Conservation (phyloP, 2,888 invertebrate species). For the Pedicia rivosa region DNA sequence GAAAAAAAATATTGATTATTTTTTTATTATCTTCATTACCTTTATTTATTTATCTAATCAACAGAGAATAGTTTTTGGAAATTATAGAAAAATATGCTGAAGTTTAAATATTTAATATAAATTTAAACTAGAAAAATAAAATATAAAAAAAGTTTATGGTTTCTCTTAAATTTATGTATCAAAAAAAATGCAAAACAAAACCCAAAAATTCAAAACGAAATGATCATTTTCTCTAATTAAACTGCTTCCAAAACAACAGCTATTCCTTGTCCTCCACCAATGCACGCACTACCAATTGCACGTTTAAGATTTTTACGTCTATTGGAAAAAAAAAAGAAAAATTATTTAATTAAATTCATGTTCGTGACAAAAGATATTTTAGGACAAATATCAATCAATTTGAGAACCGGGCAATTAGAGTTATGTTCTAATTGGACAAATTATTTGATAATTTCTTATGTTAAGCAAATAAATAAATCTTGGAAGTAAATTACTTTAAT, state of each 20-base stretch:
- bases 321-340: slow-evolving; percentile 8
- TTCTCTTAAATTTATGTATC: no score
- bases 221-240: slow-evolving; percentile 27
- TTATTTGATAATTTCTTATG: slow-evolving; percentile 6
- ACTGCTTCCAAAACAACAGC: slow-evolving; percentile 74
- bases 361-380: not conserved
- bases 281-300: slow-evolving; percentile 91
- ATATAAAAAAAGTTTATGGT: no score
- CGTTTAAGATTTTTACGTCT: slow-evolving; percentile 73
- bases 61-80: no score
- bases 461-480: slow-evolving; percentile 12
- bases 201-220: no score
- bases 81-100: no score
- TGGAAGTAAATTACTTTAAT: slow-evolving; percentile 72
- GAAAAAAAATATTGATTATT: no score
- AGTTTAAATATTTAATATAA: no score
- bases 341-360: not conserved
- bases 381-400: not conserved
- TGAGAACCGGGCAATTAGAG: no score
- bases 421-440: not conserved
- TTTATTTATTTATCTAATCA: no score
- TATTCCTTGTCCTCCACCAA: slow-evolving; percentile 97
- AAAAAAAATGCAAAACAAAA: no score
- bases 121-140: no score
- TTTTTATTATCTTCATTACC: no score